Evolutionary conservation across 2,113 vertebrate genomes (phyloP).

Genomic region (Beaufortia kweichowensis): DNA sequence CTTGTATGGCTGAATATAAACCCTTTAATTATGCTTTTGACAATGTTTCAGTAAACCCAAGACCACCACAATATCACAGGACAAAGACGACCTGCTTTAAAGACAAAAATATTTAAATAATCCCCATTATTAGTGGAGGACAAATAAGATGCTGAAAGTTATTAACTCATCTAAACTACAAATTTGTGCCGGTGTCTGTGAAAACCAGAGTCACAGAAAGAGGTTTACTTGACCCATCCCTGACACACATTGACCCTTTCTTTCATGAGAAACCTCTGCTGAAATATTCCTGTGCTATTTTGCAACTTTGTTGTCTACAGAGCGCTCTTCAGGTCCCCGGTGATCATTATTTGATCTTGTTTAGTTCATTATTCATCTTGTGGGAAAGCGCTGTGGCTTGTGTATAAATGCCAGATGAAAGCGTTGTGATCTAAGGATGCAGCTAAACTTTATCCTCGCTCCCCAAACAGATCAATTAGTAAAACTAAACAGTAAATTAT

Average conservation of each 20-base stretch:
- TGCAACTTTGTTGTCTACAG: conserved; percentile 67
- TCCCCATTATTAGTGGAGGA: background rate
- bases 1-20: conserved; percentile 50
- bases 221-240: background rate
- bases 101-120: background rate
- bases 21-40: conserved; percentile 54
- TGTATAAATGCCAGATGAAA: conserved; percentile 81
- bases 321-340: conserved; percentile 65
- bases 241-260: background rate
- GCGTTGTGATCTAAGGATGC: conserved; percentile 70
- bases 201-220: too few species aligned
- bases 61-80: background rate
- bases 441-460: conserved; percentile 75
- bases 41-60: conserved; percentile 50
- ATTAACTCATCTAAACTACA: too few species aligned
- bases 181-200: too few species aligned
- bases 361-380: conserved; percentile 81
- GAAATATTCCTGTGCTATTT: conserved; percentile 20
- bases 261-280: background rate
- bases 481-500: conserved; percentile 81
- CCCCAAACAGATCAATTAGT: conserved; percentile 81
- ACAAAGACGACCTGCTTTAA: conserved; percentile 11
- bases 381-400: conserved; percentile 73
- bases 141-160: background rate
- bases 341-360: conserved; percentile 80